Evolutionary conservation across 1,140 invertebrate species (phyloP).

Genomic region (Calephelis nemesis): DNA sequence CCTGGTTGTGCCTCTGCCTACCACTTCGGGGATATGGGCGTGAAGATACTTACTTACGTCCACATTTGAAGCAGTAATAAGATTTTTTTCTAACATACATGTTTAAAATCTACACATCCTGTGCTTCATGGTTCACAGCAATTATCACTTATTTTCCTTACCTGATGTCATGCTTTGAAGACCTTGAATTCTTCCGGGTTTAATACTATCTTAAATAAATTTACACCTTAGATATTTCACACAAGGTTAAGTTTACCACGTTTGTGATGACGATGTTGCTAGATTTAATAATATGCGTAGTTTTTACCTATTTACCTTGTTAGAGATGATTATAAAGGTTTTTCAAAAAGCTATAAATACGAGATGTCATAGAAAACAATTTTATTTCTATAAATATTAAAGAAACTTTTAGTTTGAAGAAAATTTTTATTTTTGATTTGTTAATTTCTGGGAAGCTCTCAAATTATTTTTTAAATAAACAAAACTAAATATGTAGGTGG

Average conservation of each 20-base stretch:
- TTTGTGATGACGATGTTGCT: not conserved
- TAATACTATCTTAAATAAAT: not conserved
- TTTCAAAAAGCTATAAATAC: no score
- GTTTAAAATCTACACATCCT: constrained; percentile 8
- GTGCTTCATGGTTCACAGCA: not conserved
- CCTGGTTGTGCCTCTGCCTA: no score
- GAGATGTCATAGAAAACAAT: no score
- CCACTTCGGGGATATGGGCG: no score
- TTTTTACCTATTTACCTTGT: not conserved
- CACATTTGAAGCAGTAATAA: no score
- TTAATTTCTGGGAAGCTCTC: no score
- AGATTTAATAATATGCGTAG: not conserved
- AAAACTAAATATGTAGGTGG: no score
- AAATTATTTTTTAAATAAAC: no score
- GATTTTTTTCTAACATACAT: not conserved
- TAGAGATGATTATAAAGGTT: not conserved
- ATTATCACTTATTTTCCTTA: not conserved
- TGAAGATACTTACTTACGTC: no score
- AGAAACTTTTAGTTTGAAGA: no score
- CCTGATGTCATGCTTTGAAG: constrained; percentile 15
- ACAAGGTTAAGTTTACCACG: constrained; percentile 1
- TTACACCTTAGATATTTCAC: not conserved
- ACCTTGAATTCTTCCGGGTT: constrained; percentile 22
- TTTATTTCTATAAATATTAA: no score
- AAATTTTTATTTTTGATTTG: no score